phyloP scores from a whole-genome alignment of 1,140 invertebrate species.

The Aphis craccivora region DNA sequence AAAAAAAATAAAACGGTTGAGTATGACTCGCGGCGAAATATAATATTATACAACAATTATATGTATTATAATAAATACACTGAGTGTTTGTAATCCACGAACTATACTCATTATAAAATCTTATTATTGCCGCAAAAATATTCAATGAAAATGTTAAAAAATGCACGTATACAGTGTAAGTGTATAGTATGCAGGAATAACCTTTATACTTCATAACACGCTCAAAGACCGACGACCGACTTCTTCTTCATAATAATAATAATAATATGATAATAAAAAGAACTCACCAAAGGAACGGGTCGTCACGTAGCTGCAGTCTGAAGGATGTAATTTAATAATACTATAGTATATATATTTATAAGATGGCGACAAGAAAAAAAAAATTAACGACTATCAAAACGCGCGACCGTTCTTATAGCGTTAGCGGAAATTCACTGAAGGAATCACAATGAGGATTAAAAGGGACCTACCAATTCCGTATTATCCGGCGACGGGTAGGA shows the following conservation, averaged over 20 bases:
- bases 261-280: neutral
- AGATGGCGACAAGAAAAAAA: neutral
- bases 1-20: neutral
- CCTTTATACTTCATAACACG: neutral
- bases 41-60: neutral
- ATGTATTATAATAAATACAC: neutral
- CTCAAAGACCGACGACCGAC: neutral
- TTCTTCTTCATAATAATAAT: neutral
- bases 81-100: neutral
- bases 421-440: slow-evolving; percentile 10
- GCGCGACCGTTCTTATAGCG: neutral
- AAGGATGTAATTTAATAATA: slow-evolving; percentile 26
- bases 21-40: neutral
- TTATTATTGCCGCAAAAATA: neutral
- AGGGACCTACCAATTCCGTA: slow-evolving; percentile 9
- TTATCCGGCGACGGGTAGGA: neutral
- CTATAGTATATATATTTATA: neutral
- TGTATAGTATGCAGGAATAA: neutral
- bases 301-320: neutral
- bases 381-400: slow-evolving; percentile 13
- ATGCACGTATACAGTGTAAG: neutral
- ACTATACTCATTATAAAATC: neutral
- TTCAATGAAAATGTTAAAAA: neutral
- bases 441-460: slow-evolving; percentile 36
- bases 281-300: neutral